Conservation (phyloP, 2,113 vertebrate genomes). For the Hippoglossus stenolepis region DNA sequence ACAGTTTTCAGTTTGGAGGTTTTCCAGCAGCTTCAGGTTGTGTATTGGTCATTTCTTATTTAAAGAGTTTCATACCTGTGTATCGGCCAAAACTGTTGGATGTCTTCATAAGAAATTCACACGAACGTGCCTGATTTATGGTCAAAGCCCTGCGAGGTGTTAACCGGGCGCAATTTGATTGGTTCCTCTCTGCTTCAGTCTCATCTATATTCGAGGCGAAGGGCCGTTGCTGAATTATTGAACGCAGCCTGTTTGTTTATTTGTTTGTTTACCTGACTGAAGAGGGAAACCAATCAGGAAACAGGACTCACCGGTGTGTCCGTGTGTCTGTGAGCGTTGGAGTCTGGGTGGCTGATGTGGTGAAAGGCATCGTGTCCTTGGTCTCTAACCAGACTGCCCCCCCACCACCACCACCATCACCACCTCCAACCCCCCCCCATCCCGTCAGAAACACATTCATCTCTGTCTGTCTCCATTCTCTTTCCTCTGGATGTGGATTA, state of each 20-base stretch:
- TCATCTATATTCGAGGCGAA: slow-evolving; percentile 47
- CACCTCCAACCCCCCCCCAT: neutral
- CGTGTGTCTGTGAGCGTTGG: slow-evolving; percentile 10
- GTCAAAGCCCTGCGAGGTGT: neutral
- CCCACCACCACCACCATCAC: neutral
- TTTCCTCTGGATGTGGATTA: neutral
- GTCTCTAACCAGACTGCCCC: slow-evolving; percentile 17
- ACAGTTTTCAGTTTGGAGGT: no score
- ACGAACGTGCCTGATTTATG: no score
- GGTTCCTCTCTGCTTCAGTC: slow-evolving; percentile 9
- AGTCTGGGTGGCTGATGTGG: slow-evolving; percentile 36
- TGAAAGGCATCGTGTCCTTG: slow-evolving; percentile 49
- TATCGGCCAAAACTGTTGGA: no score
- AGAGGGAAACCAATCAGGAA: slow-evolving; percentile 16
- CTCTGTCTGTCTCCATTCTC: neutral
- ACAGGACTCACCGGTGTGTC: slow-evolving; percentile 4
- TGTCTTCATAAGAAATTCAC: no score
- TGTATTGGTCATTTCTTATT: no score
- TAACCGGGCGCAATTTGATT: neutral
- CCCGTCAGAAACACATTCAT: slow-evolving; percentile 33
- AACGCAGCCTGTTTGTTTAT: slow-evolving; percentile 31
- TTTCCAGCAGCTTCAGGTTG: no score
- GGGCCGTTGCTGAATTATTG: slow-evolving; percentile 59
- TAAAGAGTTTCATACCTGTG: no score
- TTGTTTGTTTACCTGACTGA: slow-evolving; percentile 60